Percentiles rank a stretch among this genome's conserved stretches.
Evolutionary conservation across 2,888 invertebrate species (phyloP).

Genomic region (Gonocerus acuteangulatus): DNA sequence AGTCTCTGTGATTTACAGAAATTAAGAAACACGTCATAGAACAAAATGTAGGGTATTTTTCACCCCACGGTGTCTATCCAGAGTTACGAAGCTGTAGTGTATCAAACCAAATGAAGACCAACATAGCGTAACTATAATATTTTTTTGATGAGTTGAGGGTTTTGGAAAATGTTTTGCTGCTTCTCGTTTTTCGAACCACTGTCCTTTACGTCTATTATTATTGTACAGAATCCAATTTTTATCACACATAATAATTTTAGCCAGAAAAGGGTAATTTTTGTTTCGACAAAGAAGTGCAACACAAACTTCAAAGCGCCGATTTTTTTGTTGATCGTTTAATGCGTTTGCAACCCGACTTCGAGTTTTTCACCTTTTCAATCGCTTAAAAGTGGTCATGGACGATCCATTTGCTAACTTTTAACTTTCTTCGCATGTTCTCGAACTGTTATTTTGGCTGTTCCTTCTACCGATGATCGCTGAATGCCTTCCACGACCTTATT

Average conservation of each 20-base stretch:
- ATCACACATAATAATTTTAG: neutral
- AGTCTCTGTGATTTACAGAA: too few relatives aligned
- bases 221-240: neutral
- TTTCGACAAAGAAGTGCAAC: neutral
- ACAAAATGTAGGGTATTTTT: too few relatives aligned
- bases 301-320: neutral
- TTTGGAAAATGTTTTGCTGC: constrained; percentile 2
- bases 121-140: neutral
- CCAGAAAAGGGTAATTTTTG: neutral
- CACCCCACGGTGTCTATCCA: too few relatives aligned
- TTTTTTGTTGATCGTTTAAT: neutral
- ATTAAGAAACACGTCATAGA: too few relatives aligned
- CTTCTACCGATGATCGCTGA: neutral
- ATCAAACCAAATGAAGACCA: neutral
- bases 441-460: neutral
- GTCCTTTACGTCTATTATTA: neutral
- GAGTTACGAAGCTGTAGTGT: neutral
- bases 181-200: neutral
- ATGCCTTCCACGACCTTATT: too few relatives aligned
- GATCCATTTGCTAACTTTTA: neutral
- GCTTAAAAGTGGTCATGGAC: neutral
- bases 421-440: neutral
- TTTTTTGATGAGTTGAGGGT: neutral
- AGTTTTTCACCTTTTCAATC: neutral
- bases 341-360: neutral